Percentiles rank a stretch among this genome's conserved stretches.
These are phyloP conservation scores for Platyura marginata DNA, from an alignment of 1,140 invertebrate species.

Conservation along the genomic window DNA sequence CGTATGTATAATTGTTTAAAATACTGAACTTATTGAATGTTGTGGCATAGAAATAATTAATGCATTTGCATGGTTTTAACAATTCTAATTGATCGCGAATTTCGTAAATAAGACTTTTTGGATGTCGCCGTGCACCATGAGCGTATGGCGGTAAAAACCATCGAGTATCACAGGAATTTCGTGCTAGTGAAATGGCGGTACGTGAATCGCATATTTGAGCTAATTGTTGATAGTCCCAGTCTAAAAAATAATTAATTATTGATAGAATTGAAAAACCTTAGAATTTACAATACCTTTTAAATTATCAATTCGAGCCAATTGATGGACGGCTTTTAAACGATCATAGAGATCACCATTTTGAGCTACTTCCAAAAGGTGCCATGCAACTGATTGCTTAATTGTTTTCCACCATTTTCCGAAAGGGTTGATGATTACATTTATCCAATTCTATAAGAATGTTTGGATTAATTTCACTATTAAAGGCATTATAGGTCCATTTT, in stretches of 20 bases:
- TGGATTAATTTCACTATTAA: not conserved
- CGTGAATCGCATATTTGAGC: slow-evolving; percentile 41
- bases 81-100: slow-evolving; percentile 15
- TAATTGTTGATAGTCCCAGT: slow-evolving; percentile 39
- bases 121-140: slow-evolving; percentile 18
- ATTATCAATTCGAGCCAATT: slow-evolving; percentile 23
- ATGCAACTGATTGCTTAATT: slow-evolving; percentile 28
- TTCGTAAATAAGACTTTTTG: slow-evolving; percentile 17
- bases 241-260: slow-evolving; percentile 5
- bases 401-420: slow-evolving; percentile 25
- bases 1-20: not conserved
- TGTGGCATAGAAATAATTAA: slow-evolving; percentile 12
- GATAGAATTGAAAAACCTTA: not conserved
- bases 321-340: slow-evolving; percentile 24
- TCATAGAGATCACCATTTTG: slow-evolving; percentile 21
- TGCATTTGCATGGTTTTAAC: slow-evolving; percentile 13
- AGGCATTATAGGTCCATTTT: not conserved
- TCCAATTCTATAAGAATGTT: slow-evolving; percentile 15
- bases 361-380: slow-evolving; percentile 25
- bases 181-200: slow-evolving; percentile 38
- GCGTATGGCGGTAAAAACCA: slow-evolving; percentile 29
- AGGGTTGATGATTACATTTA: slow-evolving; percentile 21
- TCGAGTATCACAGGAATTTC: slow-evolving; percentile 30
- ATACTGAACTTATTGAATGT: not conserved
- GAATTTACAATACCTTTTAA: slow-evolving; percentile 8